A percentile compares a stretch with the other conserved stretches of the same genome.
Conservation (phyloP, 2,797 vertebrate species). For the Myotis myotis region DNA sequence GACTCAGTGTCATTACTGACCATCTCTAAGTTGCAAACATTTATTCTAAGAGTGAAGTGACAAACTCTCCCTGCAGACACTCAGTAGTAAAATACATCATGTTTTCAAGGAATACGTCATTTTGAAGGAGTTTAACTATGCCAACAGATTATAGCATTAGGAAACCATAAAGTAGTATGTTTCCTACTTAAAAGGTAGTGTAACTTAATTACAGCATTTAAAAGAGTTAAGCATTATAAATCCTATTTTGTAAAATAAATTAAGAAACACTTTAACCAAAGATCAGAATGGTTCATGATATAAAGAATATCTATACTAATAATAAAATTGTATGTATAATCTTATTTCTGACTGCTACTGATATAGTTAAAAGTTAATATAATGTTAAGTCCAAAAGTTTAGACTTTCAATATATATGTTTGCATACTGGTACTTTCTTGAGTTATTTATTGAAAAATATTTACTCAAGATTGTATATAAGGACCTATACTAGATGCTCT, state of each 20-base stretch:
- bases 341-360: not conserved
- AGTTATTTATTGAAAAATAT: constrained; percentile 1
- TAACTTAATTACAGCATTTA: not conserved
- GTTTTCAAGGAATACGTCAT: not conserved
- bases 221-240: not conserved
- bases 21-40: not conserved
- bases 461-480: not conserved
- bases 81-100: not conserved
- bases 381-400: not conserved
- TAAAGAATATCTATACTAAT: not conserved
- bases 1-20: not conserved
- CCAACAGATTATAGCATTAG: not conserved
- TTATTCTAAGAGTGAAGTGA: not conserved
- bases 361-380: not conserved
- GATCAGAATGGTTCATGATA: not conserved
- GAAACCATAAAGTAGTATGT: not conserved
- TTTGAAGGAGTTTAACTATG: not conserved
- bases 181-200: not conserved
- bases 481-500: not conserved
- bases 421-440: not conserved
- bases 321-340: not conserved
- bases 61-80: not conserved
- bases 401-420: not conserved
- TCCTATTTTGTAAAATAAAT: constrained; percentile 27
- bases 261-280: not conserved